Evolutionary conservation across 1,140 invertebrate genomes (phyloP).

Genomic region (Alviniconcha marisindica): DNA sequence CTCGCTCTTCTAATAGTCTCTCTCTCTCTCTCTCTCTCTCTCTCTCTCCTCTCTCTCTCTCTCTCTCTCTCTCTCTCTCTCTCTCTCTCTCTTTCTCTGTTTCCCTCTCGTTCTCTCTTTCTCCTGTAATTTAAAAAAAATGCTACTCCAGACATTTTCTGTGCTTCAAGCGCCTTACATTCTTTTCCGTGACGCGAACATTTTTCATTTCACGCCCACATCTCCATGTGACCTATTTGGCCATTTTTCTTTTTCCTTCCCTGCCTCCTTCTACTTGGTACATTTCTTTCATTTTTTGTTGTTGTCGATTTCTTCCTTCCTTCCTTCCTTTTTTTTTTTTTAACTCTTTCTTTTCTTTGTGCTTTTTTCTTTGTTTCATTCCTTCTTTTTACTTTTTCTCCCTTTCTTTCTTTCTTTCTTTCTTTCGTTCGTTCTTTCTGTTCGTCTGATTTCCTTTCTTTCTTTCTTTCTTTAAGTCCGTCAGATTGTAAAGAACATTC

Average conservation of each 20-base stretch:
- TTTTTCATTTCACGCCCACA: too few species aligned
- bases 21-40: too few species aligned
- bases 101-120: not conserved
- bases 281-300: not conserved
- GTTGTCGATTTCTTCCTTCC: not conserved
- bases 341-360: not conserved
- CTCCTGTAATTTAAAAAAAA: too few species aligned
- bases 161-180: too few species aligned
- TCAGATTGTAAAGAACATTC: not conserved
- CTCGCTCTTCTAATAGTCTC: too few species aligned
- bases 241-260: too few species aligned
- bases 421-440: not conserved
- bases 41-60: not conserved
- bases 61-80: not conserved
- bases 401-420: not conserved
- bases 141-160: too few species aligned
- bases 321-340: not conserved
- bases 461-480: not conserved
- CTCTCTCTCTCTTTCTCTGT: not conserved
- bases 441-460: too few species aligned
- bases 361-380: not conserved
- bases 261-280: not conserved
- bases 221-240: too few species aligned
- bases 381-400: not conserved
- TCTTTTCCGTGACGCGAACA: too few species aligned